These are phyloP conservation scores for Agriopis leucophaearia DNA, from an alignment of 2,888 invertebrate genomes.

Conservation along the genomic window DNA sequence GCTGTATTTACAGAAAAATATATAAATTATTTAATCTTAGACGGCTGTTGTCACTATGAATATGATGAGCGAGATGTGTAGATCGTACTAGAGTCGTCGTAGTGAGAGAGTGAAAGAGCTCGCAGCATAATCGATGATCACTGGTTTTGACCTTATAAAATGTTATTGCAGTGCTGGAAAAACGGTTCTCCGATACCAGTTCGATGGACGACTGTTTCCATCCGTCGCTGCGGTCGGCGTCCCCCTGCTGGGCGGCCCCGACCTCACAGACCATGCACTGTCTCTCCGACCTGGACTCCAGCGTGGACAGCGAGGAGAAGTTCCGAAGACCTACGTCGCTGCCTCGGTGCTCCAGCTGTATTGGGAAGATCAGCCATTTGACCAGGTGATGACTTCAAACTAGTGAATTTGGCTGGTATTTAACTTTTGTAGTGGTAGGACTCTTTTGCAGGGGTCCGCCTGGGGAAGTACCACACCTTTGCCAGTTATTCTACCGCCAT, in stretches of 20 bases:
- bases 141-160: not conserved
- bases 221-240: conserved; percentile 74
- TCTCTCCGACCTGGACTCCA: conserved; percentile 76
- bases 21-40: too few relatives aligned
- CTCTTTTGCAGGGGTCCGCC: too few relatives aligned
- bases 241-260: conserved; percentile 78
- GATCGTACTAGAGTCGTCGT: too few relatives aligned
- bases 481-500: too few relatives aligned
- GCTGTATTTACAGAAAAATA: too few relatives aligned
- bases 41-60: too few relatives aligned
- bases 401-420: too few relatives aligned
- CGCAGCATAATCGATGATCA: too few relatives aligned
- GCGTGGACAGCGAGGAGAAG: conserved; percentile 78
- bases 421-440: too few relatives aligned
- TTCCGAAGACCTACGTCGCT: conserved; percentile 77
- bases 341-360: conserved; percentile 91
- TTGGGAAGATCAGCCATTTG: conserved; percentile 91
- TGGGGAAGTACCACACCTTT: too few relatives aligned
- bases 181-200: conserved; percentile 79
- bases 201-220: conserved; percentile 81
- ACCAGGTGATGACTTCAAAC: conserved; percentile 72
- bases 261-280: conserved; percentile 82
- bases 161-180: conserved; percentile 70
- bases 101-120: too few relatives aligned
- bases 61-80: too few relatives aligned